Evolutionary conservation across 1,140 invertebrate genomes (phyloP), one percentile per base, ranked within the genome.

Genomic region (Batillaria attramentaria): DNA sequence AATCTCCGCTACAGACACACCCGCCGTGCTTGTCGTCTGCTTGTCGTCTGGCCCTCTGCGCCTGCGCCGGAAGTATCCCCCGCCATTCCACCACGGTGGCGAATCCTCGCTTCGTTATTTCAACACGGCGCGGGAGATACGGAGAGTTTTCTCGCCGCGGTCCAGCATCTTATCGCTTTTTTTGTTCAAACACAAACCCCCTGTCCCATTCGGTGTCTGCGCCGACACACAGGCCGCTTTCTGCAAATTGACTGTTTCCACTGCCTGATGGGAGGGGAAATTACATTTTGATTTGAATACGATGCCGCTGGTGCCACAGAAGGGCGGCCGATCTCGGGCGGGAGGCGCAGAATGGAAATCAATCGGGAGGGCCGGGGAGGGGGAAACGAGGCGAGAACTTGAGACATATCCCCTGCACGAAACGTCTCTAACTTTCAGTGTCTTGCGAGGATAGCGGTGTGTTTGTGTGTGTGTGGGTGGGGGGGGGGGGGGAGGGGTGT

Each of bases 1-100:
- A 75, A 75, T 75, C 73, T 75, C 73, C 73, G 73, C 37, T 65
- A 57, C 73, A 75, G 73, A 75, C 73, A 75, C 73, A 57, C n/a
- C 28, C 37, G 33, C 54, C 43, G 35, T 65, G 73, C 28, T 37
- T 75, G 73, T 75, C 73, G 73, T 75, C 73, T 62, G 57, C 73
- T 75, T 65, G 54, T 75, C 57, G 73, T 42, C 73, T 75, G 42
- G 42, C 70, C 33, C 46, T 16, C 41, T 33, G 37, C 18, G 35
- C 33, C 28, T 46, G 43, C 37, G 62, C 73, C 73, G 73, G 73
- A 75, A 75, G 73, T 75, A 42, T 75, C 54, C 37, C 1, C 43
- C 33, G 54, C 50, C 54, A 54, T 41, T 42, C 37, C 37, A 65
- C 60, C 73, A 75, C 73, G 73, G 57, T n/a, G n/a, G n/a, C n/a